These are phyloP conservation scores for Lamellibrachia columna DNA, from an alignment of 2,888 invertebrate species.

Conservation along the genomic window DNA sequence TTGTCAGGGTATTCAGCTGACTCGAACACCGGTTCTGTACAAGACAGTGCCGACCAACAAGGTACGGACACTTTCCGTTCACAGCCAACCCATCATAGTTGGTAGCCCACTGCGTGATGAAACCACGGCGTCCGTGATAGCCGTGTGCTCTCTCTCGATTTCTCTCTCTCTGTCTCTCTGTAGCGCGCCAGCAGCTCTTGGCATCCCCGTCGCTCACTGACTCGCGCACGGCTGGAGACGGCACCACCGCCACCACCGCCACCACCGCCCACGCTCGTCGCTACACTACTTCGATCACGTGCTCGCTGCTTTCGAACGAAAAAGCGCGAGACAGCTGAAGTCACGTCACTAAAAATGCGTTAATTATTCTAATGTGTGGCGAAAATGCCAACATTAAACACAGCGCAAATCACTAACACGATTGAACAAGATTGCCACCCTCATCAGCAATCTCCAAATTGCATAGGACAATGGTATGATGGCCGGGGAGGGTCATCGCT, in stretches of 20 bases:
- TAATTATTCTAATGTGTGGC: neutral
- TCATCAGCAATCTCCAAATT: neutral
- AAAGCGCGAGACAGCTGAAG: neutral
- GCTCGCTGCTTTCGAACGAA: neutral
- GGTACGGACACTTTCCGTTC: neutral
- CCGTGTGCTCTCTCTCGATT: neutral
- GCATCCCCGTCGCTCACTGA: neutral
- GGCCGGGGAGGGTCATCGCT: no score
- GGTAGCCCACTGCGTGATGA: neutral
- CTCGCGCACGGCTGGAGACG: neutral
- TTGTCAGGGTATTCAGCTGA: neutral
- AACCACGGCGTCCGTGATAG: neutral
- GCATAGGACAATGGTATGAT: no score
- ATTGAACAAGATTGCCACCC: neutral
- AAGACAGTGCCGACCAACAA: neutral
- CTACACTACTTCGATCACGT: neutral
- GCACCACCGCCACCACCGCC: neutral
- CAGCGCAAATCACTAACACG: neutral
- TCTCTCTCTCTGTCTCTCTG: neutral
- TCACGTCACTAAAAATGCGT: neutral
- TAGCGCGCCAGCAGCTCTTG: neutral
- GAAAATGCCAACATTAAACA: conserved; percentile 4
- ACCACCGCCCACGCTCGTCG: neutral
- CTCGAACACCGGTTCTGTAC: neutral
- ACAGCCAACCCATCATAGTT: neutral